Evolutionary conservation across 2,797 vertebrate genomes (phyloP).

Genomic region (Falco cherrug): DNA sequence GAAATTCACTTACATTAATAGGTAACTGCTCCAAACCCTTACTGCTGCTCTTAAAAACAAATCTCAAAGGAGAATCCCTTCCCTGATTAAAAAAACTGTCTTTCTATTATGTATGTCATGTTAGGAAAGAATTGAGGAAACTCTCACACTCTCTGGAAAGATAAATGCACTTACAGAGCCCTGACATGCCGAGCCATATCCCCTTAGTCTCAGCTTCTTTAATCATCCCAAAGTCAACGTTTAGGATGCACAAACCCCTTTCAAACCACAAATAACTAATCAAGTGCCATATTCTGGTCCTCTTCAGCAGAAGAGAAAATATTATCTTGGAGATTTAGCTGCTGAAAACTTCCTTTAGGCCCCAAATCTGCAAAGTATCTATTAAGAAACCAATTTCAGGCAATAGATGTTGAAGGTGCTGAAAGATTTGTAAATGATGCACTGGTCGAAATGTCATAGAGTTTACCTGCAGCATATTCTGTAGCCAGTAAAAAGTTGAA

Average conservation of each 20-base stretch:
- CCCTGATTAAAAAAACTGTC: background rate
- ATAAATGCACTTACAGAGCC: background rate
- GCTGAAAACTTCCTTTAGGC: background rate
- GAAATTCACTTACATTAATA: background rate
- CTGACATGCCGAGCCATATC: rapidly evolving
- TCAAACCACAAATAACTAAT: background rate
- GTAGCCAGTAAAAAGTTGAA: background rate
- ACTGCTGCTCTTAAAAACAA: background rate
- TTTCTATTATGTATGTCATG: background rate
- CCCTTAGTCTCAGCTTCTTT: background rate
- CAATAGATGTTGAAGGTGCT: background rate
- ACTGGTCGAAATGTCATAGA: background rate
- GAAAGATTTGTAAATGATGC: background rate
- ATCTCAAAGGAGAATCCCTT: background rate
- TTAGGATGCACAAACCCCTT: background rate
- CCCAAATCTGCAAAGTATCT: background rate
- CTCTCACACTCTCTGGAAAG: background rate
- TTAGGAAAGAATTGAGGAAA: background rate
- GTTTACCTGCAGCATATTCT: background rate
- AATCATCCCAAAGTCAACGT: background rate
- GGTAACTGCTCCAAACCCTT: background rate
- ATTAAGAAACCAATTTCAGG: background rate
- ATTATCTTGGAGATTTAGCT: background rate
- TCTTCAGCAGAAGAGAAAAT: background rate
- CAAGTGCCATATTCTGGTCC: background rate